Evolutionary conservation across 2,797 vertebrate species (phyloP).

Genomic region (Sebastes umbrosus): DNA sequence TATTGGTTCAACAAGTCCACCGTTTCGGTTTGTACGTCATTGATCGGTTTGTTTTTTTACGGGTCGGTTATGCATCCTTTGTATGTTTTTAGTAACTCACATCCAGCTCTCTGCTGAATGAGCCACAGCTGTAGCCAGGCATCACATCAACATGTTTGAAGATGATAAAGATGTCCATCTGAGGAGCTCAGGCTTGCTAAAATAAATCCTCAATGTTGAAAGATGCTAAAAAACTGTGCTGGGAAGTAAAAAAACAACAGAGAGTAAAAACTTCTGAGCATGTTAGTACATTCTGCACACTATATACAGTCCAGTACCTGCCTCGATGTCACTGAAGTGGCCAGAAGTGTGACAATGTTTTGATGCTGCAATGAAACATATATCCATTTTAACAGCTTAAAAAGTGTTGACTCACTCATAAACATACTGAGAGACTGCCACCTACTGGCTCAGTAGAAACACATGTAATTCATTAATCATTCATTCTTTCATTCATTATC

Average conservation of each 20-base stretch:
- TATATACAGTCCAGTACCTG: background rate
- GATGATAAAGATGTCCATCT: background rate
- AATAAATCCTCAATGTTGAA: background rate
- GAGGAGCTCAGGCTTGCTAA: background rate
- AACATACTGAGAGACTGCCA: slow-evolving; percentile 12
- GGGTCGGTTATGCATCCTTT: too few relatives aligned
- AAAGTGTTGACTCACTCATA: background rate
- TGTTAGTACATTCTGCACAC: background rate
- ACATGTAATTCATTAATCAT: background rate
- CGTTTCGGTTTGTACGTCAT: too few relatives aligned
- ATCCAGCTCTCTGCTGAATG: background rate
- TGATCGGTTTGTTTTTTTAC: too few relatives aligned
- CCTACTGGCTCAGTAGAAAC: slow-evolving; percentile 32
- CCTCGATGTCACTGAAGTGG: background rate
- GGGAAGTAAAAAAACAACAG: background rate
- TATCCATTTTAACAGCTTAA: background rate
- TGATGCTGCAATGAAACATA: background rate
- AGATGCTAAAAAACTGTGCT: background rate
- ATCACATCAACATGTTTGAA: background rate
- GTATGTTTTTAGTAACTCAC: background rate
- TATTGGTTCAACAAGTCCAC: too few relatives aligned
- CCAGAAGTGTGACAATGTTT: background rate
- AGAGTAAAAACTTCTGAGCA: background rate
- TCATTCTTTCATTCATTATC: too few relatives aligned
- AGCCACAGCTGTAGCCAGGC: background rate